Base-by-base conservation (phyloP, 2,113 vertebrate genomes). In the Pleuronectes platessa region DNA sequence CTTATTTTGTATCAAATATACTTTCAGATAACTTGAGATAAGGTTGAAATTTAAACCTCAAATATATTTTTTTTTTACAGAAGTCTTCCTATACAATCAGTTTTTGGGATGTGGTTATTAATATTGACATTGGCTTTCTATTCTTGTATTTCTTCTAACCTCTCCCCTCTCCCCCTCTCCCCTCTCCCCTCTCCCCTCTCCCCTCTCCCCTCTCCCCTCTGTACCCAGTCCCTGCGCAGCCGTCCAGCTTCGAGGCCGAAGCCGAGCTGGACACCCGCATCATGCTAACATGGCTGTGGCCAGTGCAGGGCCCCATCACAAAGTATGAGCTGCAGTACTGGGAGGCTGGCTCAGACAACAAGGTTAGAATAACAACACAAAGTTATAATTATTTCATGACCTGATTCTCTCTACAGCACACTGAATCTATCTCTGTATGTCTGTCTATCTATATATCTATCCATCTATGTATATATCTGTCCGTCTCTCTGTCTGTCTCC, bases 311-410 rank as follows among this genome's bases (percentile, higher is more conserved):
- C 14, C 95, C 95, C 79, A 97, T 98, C 71, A 89, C 93, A 45
- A 96, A 96, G 80, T 98, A 98, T 0, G 97, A 98, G 85, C 94
- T 98, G 84, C 90, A 95, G 0, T 98, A 96, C 90, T 97, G 96
- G 97, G 96, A 96, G 79, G 94, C 82, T 0, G 92, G 94, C 73
- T 92, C 95, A 1, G 95, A 93, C 27, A 92, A 89, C 74, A 96
- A 98, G 96, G 97, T 98, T 81, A 89, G 94, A 26, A 86, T 53
- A 74, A 71, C 21, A 80, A 24, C 42, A 40, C 17, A 4, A 27
- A 21, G 20, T 56, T 40, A 21, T 56, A 24, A 79, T 47, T 78
- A 11, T 63, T 87, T 58, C 5, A 63, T 81, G 55, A 66, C 27
- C 31, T 60, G 27, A 1, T 64, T 79, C 70, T 66, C 78, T 68